Evolutionary conservation across 2,888 invertebrate genomes (phyloP).

Genomic region (Diaphora mendica): DNA sequence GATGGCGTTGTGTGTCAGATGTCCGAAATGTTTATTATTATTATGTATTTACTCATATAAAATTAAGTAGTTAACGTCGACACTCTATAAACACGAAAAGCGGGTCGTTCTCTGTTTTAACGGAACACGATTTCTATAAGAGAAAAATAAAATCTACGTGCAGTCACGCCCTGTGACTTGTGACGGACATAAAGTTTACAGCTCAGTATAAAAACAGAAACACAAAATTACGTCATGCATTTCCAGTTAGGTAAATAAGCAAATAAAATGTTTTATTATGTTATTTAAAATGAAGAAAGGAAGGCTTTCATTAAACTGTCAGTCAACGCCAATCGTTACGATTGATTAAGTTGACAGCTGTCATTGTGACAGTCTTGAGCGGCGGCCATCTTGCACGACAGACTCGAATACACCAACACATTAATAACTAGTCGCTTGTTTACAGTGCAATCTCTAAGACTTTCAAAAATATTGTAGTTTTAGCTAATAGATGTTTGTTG

Average conservation of each 20-base stretch:
- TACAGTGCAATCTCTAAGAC: too few species aligned
- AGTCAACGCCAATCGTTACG: too few species aligned
- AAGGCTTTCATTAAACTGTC: not conserved
- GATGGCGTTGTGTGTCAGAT: too few species aligned
- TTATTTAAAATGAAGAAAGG: not conserved
- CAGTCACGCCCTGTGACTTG: slow-evolving; percentile 8
- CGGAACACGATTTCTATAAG: slow-evolving; percentile 21
- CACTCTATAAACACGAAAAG: slow-evolving; percentile 8
- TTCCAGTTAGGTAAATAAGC: not conserved
- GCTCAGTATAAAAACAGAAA: slow-evolving; percentile 22
- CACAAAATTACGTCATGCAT: slow-evolving; percentile 1
- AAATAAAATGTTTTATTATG: not conserved
- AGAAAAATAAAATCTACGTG: slow-evolving; percentile 29
- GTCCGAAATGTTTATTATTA: too few species aligned
- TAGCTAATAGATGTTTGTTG: too few species aligned
- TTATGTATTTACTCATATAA: too few species aligned
- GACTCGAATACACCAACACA: too few species aligned
- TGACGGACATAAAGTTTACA: slow-evolving; percentile 19
- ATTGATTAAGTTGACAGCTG: not conserved
- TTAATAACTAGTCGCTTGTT: too few species aligned
- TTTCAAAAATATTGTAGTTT: too few species aligned
- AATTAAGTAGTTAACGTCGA: slow-evolving; percentile 2
- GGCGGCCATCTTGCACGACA: not conserved
- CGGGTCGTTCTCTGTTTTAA: too few species aligned
- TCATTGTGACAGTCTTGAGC: not conserved